Base-by-base conservation (phyloP, 2,888 invertebrate species). In the Rugalucina vietnamica region DNA sequence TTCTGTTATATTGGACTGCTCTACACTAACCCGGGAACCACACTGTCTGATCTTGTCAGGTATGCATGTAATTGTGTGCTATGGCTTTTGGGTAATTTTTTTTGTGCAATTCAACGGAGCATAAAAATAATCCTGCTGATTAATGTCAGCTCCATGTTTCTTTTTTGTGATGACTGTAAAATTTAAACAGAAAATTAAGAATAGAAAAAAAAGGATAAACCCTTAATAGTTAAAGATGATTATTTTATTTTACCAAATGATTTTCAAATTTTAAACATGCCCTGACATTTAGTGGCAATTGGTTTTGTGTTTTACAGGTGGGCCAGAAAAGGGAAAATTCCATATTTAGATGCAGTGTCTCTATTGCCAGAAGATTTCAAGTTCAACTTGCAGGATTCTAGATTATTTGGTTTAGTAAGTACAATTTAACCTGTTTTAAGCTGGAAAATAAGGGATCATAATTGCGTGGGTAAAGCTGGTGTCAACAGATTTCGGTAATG, bases 41-140 rank as follows among this genome's bases (percentile, higher is more conserved):
- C 90, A n/a, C 82, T 88, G 5, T 83, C 89, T 24, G 93, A 93
- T 76, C 79, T 93, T 37, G 77, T 92, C 14, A 91, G 92, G 93
- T 92, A 82, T 65, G 82, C n/a, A n/a, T n/a, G n/a, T n/a, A n/a
- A n/a, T n/a, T n/a, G n/a, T n/a, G n/a, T n/a, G n/a, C n/a, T n/a
- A n/a, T n/a, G n/a, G n/a, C n/a, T n/a, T n/a, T n/a, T n/a, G n/a
- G n/a, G n/a, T n/a, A n/a, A n/a, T n/a, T n/a, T n/a, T n/a, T n/a
- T n/a, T n/a, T n/a, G n/a, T n/a, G n/a, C n/a, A n/a, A n/a, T n/a
- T n/a, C n/a, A n/a, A n/a, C n/a, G n/a, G n/a, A n/a, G n/a, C n/a
- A n/a, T n/a, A n/a, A n/a, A n/a, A n/a, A n/a, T n/a, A n/a, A n/a
- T n/a, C n/a, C n/a, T n/a, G n/a, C n/a, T n/a, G n/a, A n/a, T n/a